Conservation (phyloP, 2,113 vertebrate species). For the Chunga burmeisteri region DNA sequence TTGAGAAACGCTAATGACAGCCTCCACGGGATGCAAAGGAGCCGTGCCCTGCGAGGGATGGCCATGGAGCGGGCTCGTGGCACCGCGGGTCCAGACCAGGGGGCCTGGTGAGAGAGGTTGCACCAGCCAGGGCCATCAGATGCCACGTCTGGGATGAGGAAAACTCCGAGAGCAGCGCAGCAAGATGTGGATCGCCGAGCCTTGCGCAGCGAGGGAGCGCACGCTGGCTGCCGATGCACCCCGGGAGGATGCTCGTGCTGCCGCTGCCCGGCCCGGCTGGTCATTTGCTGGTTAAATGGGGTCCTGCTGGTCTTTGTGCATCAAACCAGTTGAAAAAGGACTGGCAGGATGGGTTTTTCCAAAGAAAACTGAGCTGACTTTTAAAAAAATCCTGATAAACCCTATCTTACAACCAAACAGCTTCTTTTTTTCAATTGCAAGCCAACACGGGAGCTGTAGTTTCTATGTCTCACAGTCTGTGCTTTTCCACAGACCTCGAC, state of each 20-base stretch:
- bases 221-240: rapidly evolving
- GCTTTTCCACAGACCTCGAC: background rate
- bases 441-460: background rate
- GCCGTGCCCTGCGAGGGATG: background rate
- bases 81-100: background rate
- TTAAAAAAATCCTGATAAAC: background rate
- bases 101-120: background rate
- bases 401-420: background rate
- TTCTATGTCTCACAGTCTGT: rapidly evolving
- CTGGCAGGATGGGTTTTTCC: background rate
- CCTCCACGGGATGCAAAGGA: background rate
- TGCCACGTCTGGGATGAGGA: background rate
- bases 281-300: background rate
- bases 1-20: slow-evolving; percentile 37
- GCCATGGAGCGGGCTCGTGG: background rate
- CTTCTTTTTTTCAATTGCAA: background rate
- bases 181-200: rapidly evolving
- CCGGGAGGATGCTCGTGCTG: background rate
- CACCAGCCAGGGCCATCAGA: background rate
- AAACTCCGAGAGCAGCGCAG: background rate
- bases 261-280: background rate
- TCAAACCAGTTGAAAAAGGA: background rate
- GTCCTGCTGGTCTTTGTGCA: background rate
- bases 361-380: background rate
- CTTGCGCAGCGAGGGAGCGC: background rate